These are phyloP conservation scores for Oegoconia quadripuncta DNA, from an alignment of 2,888 invertebrate species.

Conservation along the genomic window DNA sequence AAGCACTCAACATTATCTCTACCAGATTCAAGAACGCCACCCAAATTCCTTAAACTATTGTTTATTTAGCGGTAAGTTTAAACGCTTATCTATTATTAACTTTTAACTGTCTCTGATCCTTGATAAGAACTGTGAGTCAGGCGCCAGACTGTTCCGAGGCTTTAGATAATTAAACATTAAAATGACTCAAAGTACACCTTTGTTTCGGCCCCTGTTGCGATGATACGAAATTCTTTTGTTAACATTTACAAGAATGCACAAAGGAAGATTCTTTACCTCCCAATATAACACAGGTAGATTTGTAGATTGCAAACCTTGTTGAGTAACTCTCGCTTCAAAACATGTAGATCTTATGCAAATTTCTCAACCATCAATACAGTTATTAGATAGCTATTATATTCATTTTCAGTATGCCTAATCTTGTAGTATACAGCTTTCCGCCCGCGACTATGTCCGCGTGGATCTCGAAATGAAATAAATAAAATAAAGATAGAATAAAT, in stretches of 20 bases:
- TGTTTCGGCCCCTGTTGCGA: constrained; percentile 18
- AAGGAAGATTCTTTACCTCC: constrained; percentile 7
- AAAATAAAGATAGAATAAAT: too few species aligned
- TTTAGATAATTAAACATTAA: constrained; percentile 32
- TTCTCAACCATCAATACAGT: too few species aligned
- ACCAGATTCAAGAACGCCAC: constrained; percentile 3
- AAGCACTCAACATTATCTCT: neutral
- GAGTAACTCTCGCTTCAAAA: too few species aligned
- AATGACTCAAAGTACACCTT: constrained; percentile 26
- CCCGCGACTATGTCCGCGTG: too few species aligned
- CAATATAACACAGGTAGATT: neutral
- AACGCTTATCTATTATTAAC: constrained; percentile 37
- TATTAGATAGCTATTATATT: neutral
- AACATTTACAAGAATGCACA: neutral
- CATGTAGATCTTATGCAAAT: too few species aligned
- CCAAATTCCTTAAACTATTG: constrained; percentile 29
- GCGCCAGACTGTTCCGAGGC: constrained; percentile 27
- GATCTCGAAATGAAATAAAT: too few species aligned
- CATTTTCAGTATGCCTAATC: too few species aligned
- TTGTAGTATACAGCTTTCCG: too few species aligned
- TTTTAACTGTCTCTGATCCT: constrained; percentile 33
- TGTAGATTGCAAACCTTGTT: too few species aligned
- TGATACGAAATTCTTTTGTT: constrained; percentile 30
- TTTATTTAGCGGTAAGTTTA: constrained; percentile 39
- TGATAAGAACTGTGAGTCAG: constrained; percentile 35